Percentiles rank a stretch among this genome's conserved stretches.
These are phyloP conservation scores for Aphidius gifuensis DNA, from an alignment of 1,140 invertebrate species.

Conservation along the genomic window DNA sequence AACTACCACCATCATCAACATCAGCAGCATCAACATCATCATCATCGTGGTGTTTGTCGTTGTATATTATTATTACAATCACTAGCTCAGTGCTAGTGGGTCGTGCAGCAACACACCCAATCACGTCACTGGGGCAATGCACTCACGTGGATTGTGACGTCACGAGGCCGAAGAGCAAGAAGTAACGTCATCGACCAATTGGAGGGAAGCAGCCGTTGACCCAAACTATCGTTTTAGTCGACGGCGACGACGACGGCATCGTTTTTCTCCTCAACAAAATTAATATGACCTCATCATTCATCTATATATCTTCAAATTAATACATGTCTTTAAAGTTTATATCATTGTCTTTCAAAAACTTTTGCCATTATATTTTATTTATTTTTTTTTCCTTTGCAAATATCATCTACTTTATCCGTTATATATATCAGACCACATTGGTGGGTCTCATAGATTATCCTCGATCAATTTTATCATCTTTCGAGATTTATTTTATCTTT, in stretches of 20 bases:
- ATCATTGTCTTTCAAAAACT: not conserved
- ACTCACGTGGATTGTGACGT: constrained; percentile 45
- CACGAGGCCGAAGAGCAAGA: constrained; percentile 35
- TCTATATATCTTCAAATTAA: not conserved
- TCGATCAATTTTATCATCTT: too few relatives aligned
- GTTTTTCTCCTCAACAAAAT: not conserved
- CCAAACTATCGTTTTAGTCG: constrained; percentile 30
- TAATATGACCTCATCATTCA: constrained; percentile 31
- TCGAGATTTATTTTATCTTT: too few relatives aligned
- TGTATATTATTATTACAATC: too few relatives aligned
- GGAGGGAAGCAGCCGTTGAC: constrained; percentile 44
- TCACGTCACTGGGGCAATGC: constrained; percentile 51
- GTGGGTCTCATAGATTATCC: too few relatives aligned
- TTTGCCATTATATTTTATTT: constrained; percentile 26
- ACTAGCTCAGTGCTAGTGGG: too few relatives aligned
- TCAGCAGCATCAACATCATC: too few relatives aligned
- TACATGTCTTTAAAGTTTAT: constrained; percentile 15
- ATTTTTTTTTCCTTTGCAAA: too few relatives aligned
- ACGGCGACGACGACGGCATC: not conserved
- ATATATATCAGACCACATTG: too few relatives aligned
- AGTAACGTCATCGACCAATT: constrained; percentile 52
- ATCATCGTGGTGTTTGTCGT: too few relatives aligned
- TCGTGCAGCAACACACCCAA: constrained; percentile 9
- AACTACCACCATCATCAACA: too few relatives aligned
- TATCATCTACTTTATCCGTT: too few relatives aligned